Conservation (phyloP, 2,797 vertebrate genomes). For the Fundulus diaphanus region DNA sequence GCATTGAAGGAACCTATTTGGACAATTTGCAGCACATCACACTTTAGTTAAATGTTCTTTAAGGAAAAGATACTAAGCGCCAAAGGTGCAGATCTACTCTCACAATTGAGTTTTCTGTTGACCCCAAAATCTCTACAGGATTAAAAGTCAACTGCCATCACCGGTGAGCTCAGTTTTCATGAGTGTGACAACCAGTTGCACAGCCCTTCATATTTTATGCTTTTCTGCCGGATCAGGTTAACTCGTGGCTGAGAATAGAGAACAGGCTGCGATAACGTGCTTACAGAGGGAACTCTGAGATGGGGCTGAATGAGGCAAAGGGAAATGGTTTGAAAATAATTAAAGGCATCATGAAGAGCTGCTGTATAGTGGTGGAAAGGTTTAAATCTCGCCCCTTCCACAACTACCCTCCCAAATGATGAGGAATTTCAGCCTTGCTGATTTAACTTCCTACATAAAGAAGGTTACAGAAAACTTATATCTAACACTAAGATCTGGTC, state of each 20-base stretch:
- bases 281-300: neutral
- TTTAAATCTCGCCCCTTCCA: no score
- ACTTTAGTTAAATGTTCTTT: neutral
- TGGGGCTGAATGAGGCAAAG: neutral
- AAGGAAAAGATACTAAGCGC: neutral
- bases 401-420: no score
- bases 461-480: neutral
- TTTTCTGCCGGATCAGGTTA: constrained; percentile 5
- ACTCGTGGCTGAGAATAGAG: neutral
- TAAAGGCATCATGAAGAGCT: neutral
- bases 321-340: neutral
- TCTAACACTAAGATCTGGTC: neutral
- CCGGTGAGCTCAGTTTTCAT: neutral
- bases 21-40: neutral
- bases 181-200: constrained; percentile 5
- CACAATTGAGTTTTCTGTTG: neutral
- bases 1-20: neutral
- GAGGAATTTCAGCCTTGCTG: neutral
- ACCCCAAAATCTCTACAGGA: constrained; percentile 9
- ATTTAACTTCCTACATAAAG: no score
- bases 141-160: constrained; percentile 3
- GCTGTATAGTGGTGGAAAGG: no score
- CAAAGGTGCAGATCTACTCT: neutral
- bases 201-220: constrained; percentile 7
- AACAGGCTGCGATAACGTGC: neutral